Evolutionary conservation across 2,797 vertebrate genomes (phyloP), one percentile per base, ranked within the genome.

Genomic region (Calcarius lapponicus): DNA sequence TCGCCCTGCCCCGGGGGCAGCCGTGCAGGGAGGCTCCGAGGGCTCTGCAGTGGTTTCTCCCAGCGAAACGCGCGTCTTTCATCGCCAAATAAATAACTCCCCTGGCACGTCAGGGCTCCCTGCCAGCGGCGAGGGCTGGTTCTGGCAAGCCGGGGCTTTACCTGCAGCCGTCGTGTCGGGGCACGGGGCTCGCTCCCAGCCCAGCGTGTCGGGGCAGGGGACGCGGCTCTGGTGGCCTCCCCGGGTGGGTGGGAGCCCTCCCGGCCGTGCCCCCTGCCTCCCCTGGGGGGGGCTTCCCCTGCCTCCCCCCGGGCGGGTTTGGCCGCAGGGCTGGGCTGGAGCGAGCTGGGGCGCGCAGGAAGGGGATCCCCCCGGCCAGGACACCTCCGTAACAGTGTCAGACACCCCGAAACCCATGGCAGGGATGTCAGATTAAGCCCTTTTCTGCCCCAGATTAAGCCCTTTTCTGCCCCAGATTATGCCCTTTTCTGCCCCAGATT

Each of bases 111-210:
- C 78, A 42, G 92, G 94, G 95, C 95, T 82, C 75, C 74, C 79
- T 70, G 87, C 94, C 91, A 93, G 84, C 40, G 1, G 80, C 73
- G 31, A 60, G 57, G 92, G 91, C 95, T 92, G 84, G 92, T 93
- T 45, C 87, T 92, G 95, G 94, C 96, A 94, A 29, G 96, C 95
- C 0, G 17, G 53, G 92, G 92, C 92, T 91, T 91, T 81, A 87
- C 89, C 91, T 58, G 74, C 56, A 91, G 86, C 87, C 78, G 15
- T 86, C 95, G 3, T 96, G 96, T 93, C 3, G 2, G 94, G 86
- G 84, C 95, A 94, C 7, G 17, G 94, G 94, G 64, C 64, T 57
- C 2, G 4, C 71, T 48, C 1, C 1, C 43, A 89, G 88, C 43
- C 34, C 92, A 25, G 89, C 86, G 2, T 89, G 91, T 69, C 5